phyloP scores from a whole-genome alignment of 2,113 vertebrate species.

The rat (Rattus norvegicus) region GRCr8 NC_086039.1:27276501-27277000 shows the following conservation, averaged over 20 bases:
- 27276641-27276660: neutral
- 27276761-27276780: neutral
- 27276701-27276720: neutral
- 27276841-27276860: neutral
- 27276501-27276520: neutral
- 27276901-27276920: neutral
- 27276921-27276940: neutral
- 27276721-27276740: neutral
- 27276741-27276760: slow-evolving; percentile 12
- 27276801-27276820: neutral
- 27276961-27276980: neutral
- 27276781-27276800: neutral
- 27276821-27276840: neutral
- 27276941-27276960: neutral
- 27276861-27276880: neutral
- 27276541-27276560: neutral
- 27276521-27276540: neutral
- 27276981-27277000: neutral
- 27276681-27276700: neutral
- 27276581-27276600: neutral
- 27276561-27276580: neutral
- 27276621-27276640: neutral
- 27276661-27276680: neutral
- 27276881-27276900: neutral
- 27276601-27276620: neutral